Conservation (phyloP, 2,888 invertebrate genomes). For the Drosophila formosana region DNA sequence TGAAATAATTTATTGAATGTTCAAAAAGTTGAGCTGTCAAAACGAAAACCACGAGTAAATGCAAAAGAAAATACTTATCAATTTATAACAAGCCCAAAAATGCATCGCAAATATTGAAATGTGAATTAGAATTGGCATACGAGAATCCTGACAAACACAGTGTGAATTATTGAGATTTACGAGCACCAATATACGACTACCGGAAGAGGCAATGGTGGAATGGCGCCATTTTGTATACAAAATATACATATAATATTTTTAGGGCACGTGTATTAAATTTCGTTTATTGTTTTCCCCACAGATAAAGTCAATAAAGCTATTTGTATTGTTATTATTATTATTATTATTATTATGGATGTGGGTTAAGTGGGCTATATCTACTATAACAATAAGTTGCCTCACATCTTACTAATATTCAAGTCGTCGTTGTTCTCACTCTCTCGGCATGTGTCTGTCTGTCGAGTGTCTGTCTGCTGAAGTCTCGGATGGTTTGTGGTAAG, state of each 20-base stretch:
- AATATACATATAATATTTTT: constrained; percentile 10
- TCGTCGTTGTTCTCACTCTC: neutral
- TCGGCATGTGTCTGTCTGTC: constrained; percentile 7
- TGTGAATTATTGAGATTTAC: constrained; percentile 64
- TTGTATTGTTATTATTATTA: constrained; percentile 62
- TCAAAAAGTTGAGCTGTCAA: constrained; percentile 49
- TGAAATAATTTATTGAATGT: constrained; percentile 45
- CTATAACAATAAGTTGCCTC: constrained; percentile 15
- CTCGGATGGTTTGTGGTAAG: constrained; percentile 24
- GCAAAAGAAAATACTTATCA: neutral
- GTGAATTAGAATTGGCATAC: constrained; percentile 37
- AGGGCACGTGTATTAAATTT: constrained; percentile 69
- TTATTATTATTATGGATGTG: constrained; percentile 12
- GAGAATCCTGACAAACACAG: constrained; percentile 28
- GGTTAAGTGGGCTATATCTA: constrained; percentile 20
- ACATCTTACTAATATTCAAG: too few species aligned
- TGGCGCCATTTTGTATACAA: constrained; percentile 8
- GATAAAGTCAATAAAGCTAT: constrained; percentile 71
- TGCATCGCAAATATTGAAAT: constrained; percentile 34
- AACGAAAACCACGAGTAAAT: constrained; percentile 36
- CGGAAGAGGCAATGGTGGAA: neutral
- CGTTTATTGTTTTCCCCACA: constrained; percentile 60
- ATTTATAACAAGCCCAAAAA: constrained; percentile 15
- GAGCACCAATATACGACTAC: constrained; percentile 15
- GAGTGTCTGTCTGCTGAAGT: constrained; percentile 11